Evolutionary conservation across 1,140 invertebrate genomes (phyloP).

Genomic region (Lucilia cuprina): DNA sequence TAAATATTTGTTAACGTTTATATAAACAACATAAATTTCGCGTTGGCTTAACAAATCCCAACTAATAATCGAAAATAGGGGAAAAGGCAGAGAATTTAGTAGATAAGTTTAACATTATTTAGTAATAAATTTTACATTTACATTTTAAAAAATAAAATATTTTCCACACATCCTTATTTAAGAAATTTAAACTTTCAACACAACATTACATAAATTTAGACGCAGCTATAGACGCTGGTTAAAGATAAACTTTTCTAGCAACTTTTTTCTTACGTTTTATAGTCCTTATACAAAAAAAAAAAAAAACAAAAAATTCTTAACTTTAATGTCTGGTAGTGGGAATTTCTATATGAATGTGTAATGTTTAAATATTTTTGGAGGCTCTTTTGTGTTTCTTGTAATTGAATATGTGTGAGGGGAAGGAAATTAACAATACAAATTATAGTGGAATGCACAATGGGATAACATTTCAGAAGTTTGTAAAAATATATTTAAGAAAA

Average conservation of each 20-base stretch:
- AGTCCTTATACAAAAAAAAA: too few species aligned
- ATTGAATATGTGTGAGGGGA: background rate
- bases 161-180: background rate
- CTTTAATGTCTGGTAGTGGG: background rate
- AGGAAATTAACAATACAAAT: background rate
- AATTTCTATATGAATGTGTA: background rate
- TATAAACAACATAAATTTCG: background rate
- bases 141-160: background rate
- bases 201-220: background rate
- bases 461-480: too few species aligned
- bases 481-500: too few species aligned
- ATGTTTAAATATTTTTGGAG: background rate
- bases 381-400: background rate
- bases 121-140: background rate
- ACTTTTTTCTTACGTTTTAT: background rate
- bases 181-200: background rate
- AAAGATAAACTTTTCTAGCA: background rate
- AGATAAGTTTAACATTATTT: background rate
- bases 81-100: background rate
- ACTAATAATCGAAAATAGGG: background rate
- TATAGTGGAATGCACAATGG: background rate
- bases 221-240: background rate
- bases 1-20: background rate
- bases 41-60: background rate
- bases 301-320: background rate